These are phyloP conservation scores for Esperia sulphurella DNA, from an alignment of 2,888 invertebrate species.

Conservation along the genomic window DNA sequence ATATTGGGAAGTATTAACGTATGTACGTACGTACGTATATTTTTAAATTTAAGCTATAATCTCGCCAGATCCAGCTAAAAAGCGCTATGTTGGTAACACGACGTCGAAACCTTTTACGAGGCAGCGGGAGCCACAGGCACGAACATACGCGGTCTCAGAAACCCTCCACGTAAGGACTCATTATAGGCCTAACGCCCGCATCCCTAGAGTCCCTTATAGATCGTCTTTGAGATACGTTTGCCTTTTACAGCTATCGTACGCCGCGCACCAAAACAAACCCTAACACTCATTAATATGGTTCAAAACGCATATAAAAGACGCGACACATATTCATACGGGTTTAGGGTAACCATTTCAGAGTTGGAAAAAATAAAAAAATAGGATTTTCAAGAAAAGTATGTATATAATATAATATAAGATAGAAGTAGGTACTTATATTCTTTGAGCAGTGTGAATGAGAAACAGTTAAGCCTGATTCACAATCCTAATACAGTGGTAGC, in stretches of 20 bases:
- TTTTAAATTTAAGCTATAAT: too few relatives aligned
- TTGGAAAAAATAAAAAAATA: too few relatives aligned
- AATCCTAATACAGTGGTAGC: too few relatives aligned
- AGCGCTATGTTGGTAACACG: not conserved
- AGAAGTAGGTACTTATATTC: too few relatives aligned
- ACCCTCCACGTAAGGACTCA: conserved; percentile 41
- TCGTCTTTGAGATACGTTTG: conserved; percentile 34
- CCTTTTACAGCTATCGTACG: conserved; percentile 35
- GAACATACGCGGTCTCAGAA: conserved; percentile 44
- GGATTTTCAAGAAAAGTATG: too few relatives aligned
- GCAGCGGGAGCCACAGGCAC: conserved; percentile 42
- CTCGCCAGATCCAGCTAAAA: not conserved
- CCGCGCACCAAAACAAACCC: conserved; percentile 49
- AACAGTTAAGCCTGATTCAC: too few relatives aligned
- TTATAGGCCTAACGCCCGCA: conserved; percentile 56
- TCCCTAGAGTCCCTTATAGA: conserved; percentile 52
- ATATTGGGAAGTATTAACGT: too few relatives aligned
- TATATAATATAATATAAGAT: too few relatives aligned
- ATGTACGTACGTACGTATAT: too few relatives aligned
- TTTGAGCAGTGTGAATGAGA: too few relatives aligned
- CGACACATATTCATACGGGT: conserved; percentile 36
- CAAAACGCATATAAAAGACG: conserved; percentile 40
- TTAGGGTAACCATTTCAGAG: not conserved
- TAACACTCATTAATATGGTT: conserved; percentile 59
- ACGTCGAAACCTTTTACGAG: conserved; percentile 38